Evolutionary conservation across 2,113 vertebrate species (phyloP), one percentile per base, ranked within the genome.

Genomic region (Amia ocellicauda): DNA sequence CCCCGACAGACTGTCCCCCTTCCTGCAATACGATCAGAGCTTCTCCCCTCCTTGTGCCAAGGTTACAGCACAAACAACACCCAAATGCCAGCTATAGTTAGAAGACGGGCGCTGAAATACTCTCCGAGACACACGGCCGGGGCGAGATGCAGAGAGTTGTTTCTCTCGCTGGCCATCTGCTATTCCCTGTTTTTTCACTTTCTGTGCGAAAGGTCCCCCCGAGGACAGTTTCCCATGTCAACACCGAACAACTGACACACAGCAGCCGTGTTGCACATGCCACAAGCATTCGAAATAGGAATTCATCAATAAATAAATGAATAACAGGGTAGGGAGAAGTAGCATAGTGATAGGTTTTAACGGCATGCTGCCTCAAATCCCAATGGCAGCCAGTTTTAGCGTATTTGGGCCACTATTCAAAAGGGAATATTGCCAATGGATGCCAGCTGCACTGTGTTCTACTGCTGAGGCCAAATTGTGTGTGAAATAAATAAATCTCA

Each of bases 11-110:
- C 45, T 36, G 5, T 36, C 31, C 11, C 31, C 31, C 2, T 36
- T 36, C 74, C 69, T 59, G 67, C 71, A 76, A 62, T 60, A 55
- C 47, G 63, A 63, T 50, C 56, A 3, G 54, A 60, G 67, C 60
- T 56, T 49, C 43, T 31, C 7, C 64, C 63, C 41, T 67, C 66
- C 71, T 51, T 67, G 62, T 69, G 66, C 67, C 76, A 83, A 84
- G 80, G 80, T 74, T 77, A 69, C 65, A 27, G 64, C 31, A 5
- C 62, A 50, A 41, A 72, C 28, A 22, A 54, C 68, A 60, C 63
- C 60, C 47, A 72, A 69, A 79, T 71, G 64, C 69, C 77, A 66
- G 71, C 84, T 86, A 84, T 86, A 86, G 74, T 86, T 86, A 86
- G 83, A 76, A 66, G 51, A 71, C 29, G 16, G 61, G 42, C n/a